Conservation (phyloP, 2,888 invertebrate species). For the Rotaria macrura region DNA sequence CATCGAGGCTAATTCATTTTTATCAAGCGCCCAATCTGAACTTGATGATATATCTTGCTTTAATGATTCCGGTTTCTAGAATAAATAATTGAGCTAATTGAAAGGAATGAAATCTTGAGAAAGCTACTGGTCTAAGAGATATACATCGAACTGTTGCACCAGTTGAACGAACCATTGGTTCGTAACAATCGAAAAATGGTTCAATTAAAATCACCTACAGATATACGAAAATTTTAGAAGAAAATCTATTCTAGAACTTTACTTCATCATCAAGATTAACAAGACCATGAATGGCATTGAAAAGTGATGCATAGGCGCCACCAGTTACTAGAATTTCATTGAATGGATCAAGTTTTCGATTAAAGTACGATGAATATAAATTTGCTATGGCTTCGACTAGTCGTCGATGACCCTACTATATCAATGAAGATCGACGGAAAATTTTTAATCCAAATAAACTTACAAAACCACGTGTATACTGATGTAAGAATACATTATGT, state of each 20-base stretch:
- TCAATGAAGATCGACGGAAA: not conserved
- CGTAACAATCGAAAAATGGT: slow-evolving; percentile 95
- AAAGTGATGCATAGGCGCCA: slow-evolving; percentile 89
- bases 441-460: slow-evolving; percentile 47
- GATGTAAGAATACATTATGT: slow-evolving; percentile 65
- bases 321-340: too few relatives aligned
- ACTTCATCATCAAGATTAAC: slow-evolving; percentile 64
- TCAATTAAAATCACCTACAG: slow-evolving; percentile 82
- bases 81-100: too few relatives aligned
- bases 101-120: too few relatives aligned
- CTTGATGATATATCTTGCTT: not conserved
- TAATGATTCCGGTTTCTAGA: too few relatives aligned
- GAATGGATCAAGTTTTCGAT: too few relatives aligned
- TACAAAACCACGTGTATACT: slow-evolving; percentile 87
- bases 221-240: not conserved
- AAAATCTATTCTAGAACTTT: slow-evolving; percentile 27
- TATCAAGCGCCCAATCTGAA: slow-evolving; percentile 78
- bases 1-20: slow-evolving; percentile 63
- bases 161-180: slow-evolving; percentile 77
- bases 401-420: slow-evolving; percentile 71
- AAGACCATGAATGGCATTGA: slow-evolving; percentile 71
- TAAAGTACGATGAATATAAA: too few relatives aligned
- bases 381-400: slow-evolving; percentile 61
- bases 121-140: slow-evolving; percentile 60
- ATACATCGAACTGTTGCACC: slow-evolving; percentile 77